phyloP scores from a whole-genome alignment of 2,113 vertebrate genomes.

The Vireo altiloquus region DNA sequence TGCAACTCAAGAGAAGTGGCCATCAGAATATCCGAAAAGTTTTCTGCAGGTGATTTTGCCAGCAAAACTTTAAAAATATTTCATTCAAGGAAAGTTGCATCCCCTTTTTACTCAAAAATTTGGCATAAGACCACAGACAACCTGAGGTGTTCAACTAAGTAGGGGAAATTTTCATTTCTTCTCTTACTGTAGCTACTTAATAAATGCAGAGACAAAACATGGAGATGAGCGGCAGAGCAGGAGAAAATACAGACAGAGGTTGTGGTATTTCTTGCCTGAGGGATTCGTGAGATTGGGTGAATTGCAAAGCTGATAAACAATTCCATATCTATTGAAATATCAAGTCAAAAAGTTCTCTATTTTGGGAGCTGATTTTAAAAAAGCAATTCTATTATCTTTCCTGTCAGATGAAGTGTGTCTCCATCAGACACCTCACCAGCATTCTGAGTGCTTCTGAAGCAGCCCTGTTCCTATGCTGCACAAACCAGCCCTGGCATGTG shows the following conservation, averaged over 20 bases:
- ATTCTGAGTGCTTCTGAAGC: neutral
- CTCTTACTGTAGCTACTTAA: neutral
- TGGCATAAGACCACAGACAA: neutral
- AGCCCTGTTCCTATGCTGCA: rapidly evolving
- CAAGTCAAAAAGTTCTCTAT: constrained; percentile 9
- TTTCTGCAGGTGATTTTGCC: neutral
- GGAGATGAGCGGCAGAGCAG: neutral
- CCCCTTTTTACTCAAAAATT: neutral
- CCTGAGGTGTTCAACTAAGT: neutral
- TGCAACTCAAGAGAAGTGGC: neutral
- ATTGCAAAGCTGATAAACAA: neutral
- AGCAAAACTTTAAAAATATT: neutral
- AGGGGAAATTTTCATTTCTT: neutral
- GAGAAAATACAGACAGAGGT: neutral
- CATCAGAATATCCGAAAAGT: neutral
- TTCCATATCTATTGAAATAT: neutral
- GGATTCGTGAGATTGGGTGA: rapidly evolving
- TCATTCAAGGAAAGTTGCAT: neutral
- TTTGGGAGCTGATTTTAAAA: neutral
- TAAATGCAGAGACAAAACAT: neutral
- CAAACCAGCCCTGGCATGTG: neutral
- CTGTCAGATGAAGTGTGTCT: neutral
- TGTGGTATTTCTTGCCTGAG: neutral
- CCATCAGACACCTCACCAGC: neutral
- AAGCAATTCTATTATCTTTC: constrained; percentile 13